phyloP scores from a whole-genome alignment of 2,113 vertebrate genomes.

The Hipposideros armiger region DNA sequence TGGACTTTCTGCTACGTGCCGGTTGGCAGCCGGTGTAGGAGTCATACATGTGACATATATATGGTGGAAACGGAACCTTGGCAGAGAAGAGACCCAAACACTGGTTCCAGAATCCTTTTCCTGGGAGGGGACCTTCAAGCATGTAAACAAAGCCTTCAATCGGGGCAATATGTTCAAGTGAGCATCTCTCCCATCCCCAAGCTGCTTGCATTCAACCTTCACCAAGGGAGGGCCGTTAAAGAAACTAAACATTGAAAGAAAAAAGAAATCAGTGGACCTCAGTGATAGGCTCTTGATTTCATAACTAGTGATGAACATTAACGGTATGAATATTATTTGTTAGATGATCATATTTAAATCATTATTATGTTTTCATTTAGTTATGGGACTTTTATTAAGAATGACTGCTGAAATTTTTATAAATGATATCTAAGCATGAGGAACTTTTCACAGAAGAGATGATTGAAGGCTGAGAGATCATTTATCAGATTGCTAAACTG shows the following conservation, averaged over 20 bases:
- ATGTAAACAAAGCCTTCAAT: conserved; percentile 92
- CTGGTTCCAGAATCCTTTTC: conserved; percentile 94
- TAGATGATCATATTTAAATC: neutral
- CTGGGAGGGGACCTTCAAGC: conserved; percentile 94
- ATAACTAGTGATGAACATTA: neutral
- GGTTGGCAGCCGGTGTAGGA: conserved; percentile 96
- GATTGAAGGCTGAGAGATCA: neutral
- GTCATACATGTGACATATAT: conserved; percentile 86
- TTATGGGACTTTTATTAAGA: neutral
- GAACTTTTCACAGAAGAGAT: neutral
- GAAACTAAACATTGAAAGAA: conserved; percentile 75
- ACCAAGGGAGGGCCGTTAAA: conserved; percentile 76
- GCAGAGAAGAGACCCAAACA: conserved; percentile 92
- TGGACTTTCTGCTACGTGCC: conserved; percentile 91
- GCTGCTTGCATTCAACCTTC: conserved; percentile 47
- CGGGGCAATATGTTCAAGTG: conserved; percentile 96
- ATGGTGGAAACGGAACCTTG: conserved; percentile 93
- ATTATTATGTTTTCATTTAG: neutral
- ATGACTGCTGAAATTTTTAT: neutral
- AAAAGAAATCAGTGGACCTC: neutral
- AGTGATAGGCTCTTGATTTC: neutral
- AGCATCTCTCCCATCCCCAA: conserved; percentile 66
- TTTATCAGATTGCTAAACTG: neutral
- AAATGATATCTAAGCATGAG: neutral
- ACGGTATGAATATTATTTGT: neutral